These are phyloP conservation scores for Drosophila setifemur DNA, from an alignment of 1,140 invertebrate species.

Conservation along the genomic window DNA sequence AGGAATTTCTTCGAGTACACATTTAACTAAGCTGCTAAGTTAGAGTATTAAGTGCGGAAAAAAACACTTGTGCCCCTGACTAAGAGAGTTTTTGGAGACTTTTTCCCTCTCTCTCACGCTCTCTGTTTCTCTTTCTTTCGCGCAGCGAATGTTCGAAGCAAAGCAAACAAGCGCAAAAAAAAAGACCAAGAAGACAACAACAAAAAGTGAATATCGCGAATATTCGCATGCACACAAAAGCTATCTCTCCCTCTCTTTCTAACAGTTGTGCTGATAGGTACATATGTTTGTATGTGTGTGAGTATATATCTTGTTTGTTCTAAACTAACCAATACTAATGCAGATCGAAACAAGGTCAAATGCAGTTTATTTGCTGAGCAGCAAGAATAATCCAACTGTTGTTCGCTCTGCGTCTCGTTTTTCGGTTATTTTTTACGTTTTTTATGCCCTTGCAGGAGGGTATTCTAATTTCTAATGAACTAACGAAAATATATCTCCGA, in stretches of 20 bases:
- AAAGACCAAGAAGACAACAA: conserved; percentile 9
- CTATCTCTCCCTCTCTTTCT: background rate
- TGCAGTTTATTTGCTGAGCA: conserved; percentile 74
- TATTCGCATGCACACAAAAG: conserved; percentile 38
- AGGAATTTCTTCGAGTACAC: too few relatives aligned
- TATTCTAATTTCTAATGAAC: background rate
- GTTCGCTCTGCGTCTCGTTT: conserved; percentile 29
- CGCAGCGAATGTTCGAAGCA: conserved; percentile 60
- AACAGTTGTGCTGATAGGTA: conserved; percentile 1
- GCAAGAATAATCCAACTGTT: conserved; percentile 53
- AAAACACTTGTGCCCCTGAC: conserved; percentile 51
- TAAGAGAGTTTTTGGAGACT: conserved; percentile 23
- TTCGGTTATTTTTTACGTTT: background rate
- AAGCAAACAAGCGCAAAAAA: conserved; percentile 71
- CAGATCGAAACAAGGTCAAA: conserved; percentile 78
- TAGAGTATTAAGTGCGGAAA: background rate
- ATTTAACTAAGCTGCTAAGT: background rate
- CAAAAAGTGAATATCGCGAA: conserved; percentile 33
- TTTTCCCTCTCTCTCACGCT: background rate
- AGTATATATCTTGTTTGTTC: conserved; percentile 72
- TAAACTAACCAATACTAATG: conserved; percentile 60
- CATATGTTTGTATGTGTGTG: background rate
- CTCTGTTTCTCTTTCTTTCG: background rate
- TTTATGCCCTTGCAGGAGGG: background rate
- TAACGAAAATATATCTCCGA: too few relatives aligned